A percentile compares a stretch with the other conserved stretches of the same genome.
These are phyloP conservation scores for Acanthosepion lycidas DNA, from an alignment of 2,888 invertebrate genomes.

Conservation along the genomic window DNA sequence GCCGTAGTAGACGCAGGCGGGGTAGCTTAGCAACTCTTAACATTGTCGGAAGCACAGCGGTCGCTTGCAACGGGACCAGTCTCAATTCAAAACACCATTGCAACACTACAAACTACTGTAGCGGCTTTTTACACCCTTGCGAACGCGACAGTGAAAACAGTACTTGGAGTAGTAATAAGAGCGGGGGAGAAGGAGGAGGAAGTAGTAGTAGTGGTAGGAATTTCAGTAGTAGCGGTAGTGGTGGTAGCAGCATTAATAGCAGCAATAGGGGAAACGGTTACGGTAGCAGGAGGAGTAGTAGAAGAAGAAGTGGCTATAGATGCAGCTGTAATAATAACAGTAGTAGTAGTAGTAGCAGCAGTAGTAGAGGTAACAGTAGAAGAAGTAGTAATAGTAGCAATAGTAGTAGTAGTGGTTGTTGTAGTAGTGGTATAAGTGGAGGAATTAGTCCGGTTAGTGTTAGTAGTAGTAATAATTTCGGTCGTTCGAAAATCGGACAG, in stretches of 20 bases:
- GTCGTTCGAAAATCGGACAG: background rate
- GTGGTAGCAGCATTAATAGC: slow-evolving; percentile 35
- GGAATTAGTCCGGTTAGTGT: background rate
- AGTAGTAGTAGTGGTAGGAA: slow-evolving; percentile 24
- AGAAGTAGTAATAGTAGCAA: slow-evolving; percentile 3
- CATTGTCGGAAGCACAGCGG: background rate
- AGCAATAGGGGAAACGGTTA: slow-evolving; percentile 35
- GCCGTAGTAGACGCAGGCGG: background rate
- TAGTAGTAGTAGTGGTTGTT: slow-evolving; percentile 40
- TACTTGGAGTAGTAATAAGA: slow-evolving; percentile 36
- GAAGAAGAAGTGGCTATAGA: background rate
- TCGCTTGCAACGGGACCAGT: background rate
- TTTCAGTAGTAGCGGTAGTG: slow-evolving; percentile 34
- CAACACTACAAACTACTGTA: background rate
- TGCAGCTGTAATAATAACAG: slow-evolving; percentile 36
- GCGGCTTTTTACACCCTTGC: slow-evolving; percentile 36
- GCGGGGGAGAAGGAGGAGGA: background rate
- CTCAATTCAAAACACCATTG: background rate
- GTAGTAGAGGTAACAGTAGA: background rate
- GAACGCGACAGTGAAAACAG: background rate
- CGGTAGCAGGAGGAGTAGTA: slow-evolving; percentile 37
- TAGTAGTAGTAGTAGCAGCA: slow-evolving; percentile 10
- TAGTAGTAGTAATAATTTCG: background rate
- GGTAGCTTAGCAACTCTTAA: background rate
- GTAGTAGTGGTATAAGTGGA: background rate